Conservation (phyloP, 2,797 vertebrate genomes). For the Oreortyx pictus region DNA sequence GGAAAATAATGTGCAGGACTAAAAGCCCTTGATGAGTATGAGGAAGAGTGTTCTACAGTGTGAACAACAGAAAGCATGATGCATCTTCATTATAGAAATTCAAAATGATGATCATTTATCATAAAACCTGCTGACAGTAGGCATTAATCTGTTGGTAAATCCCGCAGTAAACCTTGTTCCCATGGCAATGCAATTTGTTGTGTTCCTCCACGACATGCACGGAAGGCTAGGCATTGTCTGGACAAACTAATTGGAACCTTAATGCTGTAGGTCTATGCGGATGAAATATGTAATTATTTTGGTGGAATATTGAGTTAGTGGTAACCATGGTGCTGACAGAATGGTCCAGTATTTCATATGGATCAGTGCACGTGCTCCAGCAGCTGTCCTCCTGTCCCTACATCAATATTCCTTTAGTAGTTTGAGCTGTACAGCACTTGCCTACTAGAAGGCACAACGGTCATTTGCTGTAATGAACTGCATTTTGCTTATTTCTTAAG, state of each 20-base stretch:
- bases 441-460: background rate
- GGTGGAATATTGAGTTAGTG: background rate
- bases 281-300: background rate
- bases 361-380: rapidly evolving
- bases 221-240: background rate
- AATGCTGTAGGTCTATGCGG: background rate
- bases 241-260: background rate
- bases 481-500: background rate
- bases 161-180: slow-evolving; percentile 6
- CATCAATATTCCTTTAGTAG: background rate
- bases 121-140: slow-evolving; percentile 34
- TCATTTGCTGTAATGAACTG: background rate
- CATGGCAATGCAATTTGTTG: background rate
- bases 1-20: background rate
- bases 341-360: rapidly evolving
- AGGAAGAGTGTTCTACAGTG: background rate
- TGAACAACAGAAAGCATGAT: background rate
- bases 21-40: background rate
- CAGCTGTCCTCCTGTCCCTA: background rate
- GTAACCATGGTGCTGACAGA: background rate
- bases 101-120: slow-evolving; percentile 2
- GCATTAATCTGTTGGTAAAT: slow-evolving; percentile 48
- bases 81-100: slow-evolving; percentile 51
- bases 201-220: background rate
- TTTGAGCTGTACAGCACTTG: background rate